Conservation (phyloP, 2,113 vertebrate genomes). For the Uria lomvia region DNA sequence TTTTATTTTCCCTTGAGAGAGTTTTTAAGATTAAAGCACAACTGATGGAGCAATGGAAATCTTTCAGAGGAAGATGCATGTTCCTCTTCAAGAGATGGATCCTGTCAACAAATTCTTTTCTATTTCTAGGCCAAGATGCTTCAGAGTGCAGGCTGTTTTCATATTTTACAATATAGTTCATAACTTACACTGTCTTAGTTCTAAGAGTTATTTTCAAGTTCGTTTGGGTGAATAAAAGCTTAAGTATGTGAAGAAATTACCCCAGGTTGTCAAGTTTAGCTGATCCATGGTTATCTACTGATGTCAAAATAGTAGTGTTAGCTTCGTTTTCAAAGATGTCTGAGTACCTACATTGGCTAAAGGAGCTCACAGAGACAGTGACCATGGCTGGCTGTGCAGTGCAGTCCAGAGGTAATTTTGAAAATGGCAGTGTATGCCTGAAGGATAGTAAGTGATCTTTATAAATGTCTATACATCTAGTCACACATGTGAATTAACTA, state of each 20-base stretch:
- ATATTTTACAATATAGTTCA: background rate
- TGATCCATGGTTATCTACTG: background rate
- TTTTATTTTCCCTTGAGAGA: background rate
- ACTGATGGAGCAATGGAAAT: background rate
- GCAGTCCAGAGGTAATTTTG: background rate
- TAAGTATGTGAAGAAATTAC: background rate
- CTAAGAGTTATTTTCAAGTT: background rate
- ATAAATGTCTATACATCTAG: background rate
- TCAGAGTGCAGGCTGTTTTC: background rate
- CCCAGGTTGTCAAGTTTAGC: background rate
- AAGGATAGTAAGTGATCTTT: background rate
- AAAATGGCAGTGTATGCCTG: background rate
- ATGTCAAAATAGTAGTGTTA: background rate
- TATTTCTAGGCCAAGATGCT: background rate
- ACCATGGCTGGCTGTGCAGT: background rate
- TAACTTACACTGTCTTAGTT: background rate
- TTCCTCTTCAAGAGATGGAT: background rate
- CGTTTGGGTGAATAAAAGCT: background rate
- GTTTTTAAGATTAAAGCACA: background rate
- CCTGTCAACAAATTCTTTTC: background rate
- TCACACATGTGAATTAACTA: background rate
- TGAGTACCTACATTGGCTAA: background rate
- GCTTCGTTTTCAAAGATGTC: background rate
- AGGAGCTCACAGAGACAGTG: too few relatives aligned
- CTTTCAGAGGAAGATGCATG: background rate